A percentile compares a stretch with the other conserved stretches of the same genome.
Evolutionary conservation across 2,888 invertebrate species (phyloP).

Genomic region (Ormyrus labotus): DNA sequence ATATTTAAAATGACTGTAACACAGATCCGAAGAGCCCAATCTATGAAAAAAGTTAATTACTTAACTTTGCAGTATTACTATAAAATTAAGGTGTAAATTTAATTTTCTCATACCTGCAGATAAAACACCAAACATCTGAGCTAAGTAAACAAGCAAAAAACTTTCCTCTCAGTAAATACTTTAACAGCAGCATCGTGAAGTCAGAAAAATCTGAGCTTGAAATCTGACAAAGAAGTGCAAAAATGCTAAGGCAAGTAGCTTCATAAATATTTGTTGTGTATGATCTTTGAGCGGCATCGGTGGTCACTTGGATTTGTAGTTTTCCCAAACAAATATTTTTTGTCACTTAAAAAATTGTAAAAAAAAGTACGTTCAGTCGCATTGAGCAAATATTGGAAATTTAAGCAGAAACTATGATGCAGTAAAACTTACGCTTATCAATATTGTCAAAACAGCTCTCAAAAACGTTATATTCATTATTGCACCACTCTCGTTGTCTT

Average conservation of each 20-base stretch:
- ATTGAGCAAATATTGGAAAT: not conserved
- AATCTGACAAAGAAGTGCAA: constrained; percentile 62
- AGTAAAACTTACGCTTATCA: constrained; percentile 59
- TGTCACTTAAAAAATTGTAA: constrained; percentile 61
- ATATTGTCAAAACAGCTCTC: constrained; percentile 62
- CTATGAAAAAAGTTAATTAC: constrained; percentile 58
- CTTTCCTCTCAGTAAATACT: constrained; percentile 65
- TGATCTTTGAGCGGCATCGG: constrained; percentile 54
- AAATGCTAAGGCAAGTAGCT: constrained; percentile 64
- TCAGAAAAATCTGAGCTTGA: constrained; percentile 61
- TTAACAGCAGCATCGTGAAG: constrained; percentile 66
- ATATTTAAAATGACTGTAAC: constrained; percentile 65
- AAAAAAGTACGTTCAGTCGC: not conserved
- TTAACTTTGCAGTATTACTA: not conserved
- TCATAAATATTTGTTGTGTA: constrained; percentile 65
- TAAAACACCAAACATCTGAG: constrained; percentile 68
- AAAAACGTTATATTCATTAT: constrained; percentile 60
- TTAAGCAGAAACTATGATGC: constrained; percentile 3
- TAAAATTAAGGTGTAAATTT: not conserved
- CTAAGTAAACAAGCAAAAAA: constrained; percentile 68
- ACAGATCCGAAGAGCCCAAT: constrained; percentile 64
- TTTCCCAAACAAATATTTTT: constrained; percentile 63
- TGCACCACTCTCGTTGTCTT: constrained; percentile 60
- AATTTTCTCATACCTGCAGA: constrained; percentile 63
- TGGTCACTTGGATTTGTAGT: constrained; percentile 58